A percentile compares a stretch with the other conserved stretches of the same genome.
Conservation (phyloP, 2,888 invertebrate species). For the Smittia sp. region DNA sequence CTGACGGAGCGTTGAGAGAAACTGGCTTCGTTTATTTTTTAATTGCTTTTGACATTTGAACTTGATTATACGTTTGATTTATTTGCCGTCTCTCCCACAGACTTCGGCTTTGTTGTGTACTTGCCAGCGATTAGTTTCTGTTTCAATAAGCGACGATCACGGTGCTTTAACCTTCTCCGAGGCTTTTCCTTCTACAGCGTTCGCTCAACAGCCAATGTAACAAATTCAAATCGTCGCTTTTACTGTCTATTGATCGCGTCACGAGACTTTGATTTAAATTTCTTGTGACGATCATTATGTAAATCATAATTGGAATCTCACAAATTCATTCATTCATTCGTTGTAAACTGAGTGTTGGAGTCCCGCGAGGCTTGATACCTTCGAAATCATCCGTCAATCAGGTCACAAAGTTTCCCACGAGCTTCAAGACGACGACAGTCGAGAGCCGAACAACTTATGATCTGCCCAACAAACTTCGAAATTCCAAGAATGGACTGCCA, state of each 20-base stretch:
- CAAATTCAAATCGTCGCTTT: not conserved
- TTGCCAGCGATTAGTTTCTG: not conserved
- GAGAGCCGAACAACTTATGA: no score
- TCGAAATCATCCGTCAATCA: no score
- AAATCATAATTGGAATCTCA: not conserved
- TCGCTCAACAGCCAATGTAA: not conserved
- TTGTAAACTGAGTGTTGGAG: no score
- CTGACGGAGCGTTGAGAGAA: not conserved
- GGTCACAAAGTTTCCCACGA: no score
- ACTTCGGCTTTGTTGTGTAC: not conserved
- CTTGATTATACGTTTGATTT: conserved; percentile 12
- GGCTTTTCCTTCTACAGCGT: not conserved
- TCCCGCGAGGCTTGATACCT: no score
- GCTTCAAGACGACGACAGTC: no score
- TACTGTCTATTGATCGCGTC: not conserved
- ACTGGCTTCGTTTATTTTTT: not conserved
- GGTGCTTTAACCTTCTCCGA: not conserved
- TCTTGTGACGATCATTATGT: not conserved
- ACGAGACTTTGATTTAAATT: not conserved
- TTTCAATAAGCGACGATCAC: not conserved
- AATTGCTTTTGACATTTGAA: conserved; percentile 23
- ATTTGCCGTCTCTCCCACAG: not conserved
- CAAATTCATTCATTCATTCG: no score
- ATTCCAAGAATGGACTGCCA: not conserved
- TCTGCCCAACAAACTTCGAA: no score